Conservation (phyloP, 2,797 vertebrate species). For the Parotocinclus haroldoi region DNA sequence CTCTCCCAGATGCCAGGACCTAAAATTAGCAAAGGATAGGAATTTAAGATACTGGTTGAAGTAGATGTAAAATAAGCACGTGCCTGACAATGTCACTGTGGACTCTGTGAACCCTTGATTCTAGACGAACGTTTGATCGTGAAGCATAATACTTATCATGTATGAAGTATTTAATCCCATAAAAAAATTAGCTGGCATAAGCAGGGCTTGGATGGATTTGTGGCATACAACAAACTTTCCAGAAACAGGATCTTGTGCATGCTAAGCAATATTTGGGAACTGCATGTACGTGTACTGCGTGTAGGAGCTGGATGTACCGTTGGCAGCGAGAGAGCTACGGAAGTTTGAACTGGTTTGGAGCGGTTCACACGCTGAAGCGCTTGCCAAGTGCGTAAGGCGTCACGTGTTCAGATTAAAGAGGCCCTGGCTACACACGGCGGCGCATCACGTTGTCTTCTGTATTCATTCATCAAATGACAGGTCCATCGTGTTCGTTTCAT, state of each 20-base stretch:
- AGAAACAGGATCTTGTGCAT: neutral
- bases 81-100: too few relatives aligned
- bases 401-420: conserved; percentile 26
- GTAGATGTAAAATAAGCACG: too few relatives aligned
- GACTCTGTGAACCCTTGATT: too few relatives aligned
- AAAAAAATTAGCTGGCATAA: neutral
- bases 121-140: too few relatives aligned
- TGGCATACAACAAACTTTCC: neutral
- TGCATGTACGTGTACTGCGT: neutral
- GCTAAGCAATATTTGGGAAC: neutral
- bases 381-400: conserved; percentile 23
- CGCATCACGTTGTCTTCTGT: conserved; percentile 30
- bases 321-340: neutral
- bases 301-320: too few relatives aligned
- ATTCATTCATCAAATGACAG: too few relatives aligned
- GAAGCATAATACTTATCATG: too few relatives aligned
- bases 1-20: too few relatives aligned
- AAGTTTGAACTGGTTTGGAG: conserved; percentile 15
- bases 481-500: too few relatives aligned
- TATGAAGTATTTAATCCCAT: too few relatives aligned
- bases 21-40: too few relatives aligned
- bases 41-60: too few relatives aligned
- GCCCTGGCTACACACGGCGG: conserved; percentile 23
- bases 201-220: neutral
- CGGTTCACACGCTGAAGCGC: conserved; percentile 1